Base-by-base conservation (phyloP, 2,797 vertebrate species). In the Spinus pinus region DNA sequence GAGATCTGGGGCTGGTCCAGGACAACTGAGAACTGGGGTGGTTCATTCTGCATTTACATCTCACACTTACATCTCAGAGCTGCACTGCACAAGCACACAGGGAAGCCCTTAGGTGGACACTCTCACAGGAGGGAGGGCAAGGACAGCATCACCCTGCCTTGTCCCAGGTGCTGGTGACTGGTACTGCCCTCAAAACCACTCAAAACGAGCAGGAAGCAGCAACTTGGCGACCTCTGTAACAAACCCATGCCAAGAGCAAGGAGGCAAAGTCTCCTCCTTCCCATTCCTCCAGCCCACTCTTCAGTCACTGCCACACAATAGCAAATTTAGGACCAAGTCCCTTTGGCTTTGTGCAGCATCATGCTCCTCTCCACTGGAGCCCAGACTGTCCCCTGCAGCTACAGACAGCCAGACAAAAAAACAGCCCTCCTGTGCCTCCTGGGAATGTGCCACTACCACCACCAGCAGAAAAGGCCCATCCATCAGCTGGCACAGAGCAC, bases 1-100 rank as follows among this genome's bases (percentile, higher is more conserved):
- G n/a, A 54, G 37, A 23, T 35, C 1, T n/a, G 60, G 50, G 41
- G 41, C 16, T 0, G 0, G 3, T 3, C 2, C 0, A 1, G 25
- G 37, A 27, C 21, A 19, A 35, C 23, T 4, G 8, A n/a, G 9
- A 33, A 3, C 9, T 3, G 18, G 11, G 33, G 9, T 28, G 2
- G 0, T 5, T 60, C 2, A 0, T 71, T 86, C 53, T 31, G 46
- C 6, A 1, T 21, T 60, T 18, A 8, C 16, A 23, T 30, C 47
- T 67, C 3, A 0, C 12, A 2, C 39, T 42, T 30, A 24, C 3
- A 10, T 21, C 58, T 72, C 31, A 9, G 33, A 56, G 41, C 9
- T 8, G 4, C 16, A 2, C 27, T 1, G 3, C 19, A 42, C 5
- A 12, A 57, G n/a, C 3, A 14, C 3, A 11, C 23, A 22, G 22